These are phyloP conservation scores for Gavia stellata DNA, from an alignment of 2,113 vertebrate genomes.

Conservation along the genomic window DNA sequence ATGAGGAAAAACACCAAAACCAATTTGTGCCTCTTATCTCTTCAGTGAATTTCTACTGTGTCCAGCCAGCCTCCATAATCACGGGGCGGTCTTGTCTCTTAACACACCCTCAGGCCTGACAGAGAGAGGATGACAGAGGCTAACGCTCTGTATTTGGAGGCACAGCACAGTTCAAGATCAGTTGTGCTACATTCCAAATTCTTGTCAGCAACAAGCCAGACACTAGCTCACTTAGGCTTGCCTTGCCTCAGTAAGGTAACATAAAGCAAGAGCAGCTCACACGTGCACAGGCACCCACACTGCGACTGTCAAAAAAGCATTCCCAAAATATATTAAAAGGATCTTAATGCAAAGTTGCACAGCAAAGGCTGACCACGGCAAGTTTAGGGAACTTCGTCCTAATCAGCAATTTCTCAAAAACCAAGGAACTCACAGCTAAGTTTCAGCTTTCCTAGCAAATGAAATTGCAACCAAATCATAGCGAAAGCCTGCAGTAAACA, in stretches of 20 bases:
- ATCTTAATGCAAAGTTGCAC: neutral
- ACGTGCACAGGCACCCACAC: accelerated
- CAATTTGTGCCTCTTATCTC: neutral
- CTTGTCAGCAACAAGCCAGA: neutral
- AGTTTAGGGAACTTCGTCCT: neutral
- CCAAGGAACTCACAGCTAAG: neutral
- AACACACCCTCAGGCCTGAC: neutral
- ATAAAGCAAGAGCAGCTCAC: neutral
- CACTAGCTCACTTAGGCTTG: neutral
- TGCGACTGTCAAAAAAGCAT: neutral
- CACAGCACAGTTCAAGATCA: neutral
- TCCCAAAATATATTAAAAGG: neutral
- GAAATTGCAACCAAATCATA: neutral
- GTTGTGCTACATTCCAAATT: neutral
- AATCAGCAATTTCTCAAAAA: neutral
- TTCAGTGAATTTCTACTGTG: neutral
- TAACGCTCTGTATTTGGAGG: neutral
- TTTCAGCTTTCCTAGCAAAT: neutral
- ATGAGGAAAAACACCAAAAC: neutral
- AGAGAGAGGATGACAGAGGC: neutral
- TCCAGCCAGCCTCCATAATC: neutral
- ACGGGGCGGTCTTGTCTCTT: neutral
- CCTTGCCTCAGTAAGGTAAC: neutral
- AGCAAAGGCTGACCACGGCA: neutral
- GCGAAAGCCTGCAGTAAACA: neutral